Base-by-base conservation (phyloP, 2,113 vertebrate species). In the Chloroceryle aenea region DNA sequence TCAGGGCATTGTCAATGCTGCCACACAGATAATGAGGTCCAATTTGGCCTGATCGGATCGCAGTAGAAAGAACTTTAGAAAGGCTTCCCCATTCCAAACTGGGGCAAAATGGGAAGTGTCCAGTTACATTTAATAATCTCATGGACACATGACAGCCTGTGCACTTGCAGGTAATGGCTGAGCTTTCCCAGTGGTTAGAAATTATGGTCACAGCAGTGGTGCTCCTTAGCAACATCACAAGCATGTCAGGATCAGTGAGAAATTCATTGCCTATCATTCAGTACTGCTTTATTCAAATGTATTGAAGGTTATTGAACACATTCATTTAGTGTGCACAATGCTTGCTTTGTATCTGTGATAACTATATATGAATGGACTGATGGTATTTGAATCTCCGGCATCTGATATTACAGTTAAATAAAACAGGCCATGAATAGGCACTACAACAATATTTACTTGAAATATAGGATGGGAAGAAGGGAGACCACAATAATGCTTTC, bases 361-460 rank as follows among this genome's bases (percentile, higher is more conserved):
- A 69, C 59, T 83, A 19, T 64, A 23, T 81, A 23, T 85, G 50
- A 82, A 84, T 64, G 50, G 58, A 74, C 78, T 76, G 22, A 59
- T 61, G 68, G 18, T 50, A 83, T 91, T 90, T 91, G 52, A 83
- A 95, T 95, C 89, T 97, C 85, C 78, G 68, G 29, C 74, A 18
- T 23, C 84, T 81, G 76, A 42, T 66, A 53, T 14, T 62, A 66
- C 23, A 94, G 32, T 40, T 77, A 87, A 93, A 94, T 82, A 82
- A 96, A 95, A 89, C 89, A 80, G 75, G 43, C 69, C 59, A 83
- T 94, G 84, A 95, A 95, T 84, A 83, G 56, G 96, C 56, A 42
- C 22, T 69, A 58, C 48, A 96, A 87, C 47, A 93, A 86, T 73
- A 93, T 36, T 67, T 92, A 42, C 55, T 81, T 87, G 90, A 92